Evolutionary conservation across 2,888 invertebrate species (phyloP), one percentile per base, ranked within the genome.

Genomic region (Steinernema hermaphroditum): DNA sequence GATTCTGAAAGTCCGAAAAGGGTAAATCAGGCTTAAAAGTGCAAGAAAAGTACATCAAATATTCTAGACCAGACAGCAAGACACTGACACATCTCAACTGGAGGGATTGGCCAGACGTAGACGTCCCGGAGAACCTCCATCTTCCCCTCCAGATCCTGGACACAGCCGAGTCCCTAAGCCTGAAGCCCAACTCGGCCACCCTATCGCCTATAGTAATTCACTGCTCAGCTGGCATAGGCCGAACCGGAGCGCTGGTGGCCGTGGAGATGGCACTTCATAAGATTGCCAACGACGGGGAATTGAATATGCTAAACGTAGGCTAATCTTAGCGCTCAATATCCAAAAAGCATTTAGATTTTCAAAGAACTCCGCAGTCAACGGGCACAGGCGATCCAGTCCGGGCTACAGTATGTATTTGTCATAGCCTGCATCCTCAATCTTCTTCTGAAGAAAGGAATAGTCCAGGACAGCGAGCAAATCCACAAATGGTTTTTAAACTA

Each of bases 101-200:
- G 62, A 62, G 32, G 27, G 62, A 32, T 19, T 62, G 62, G 62
- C 62, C 62, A 9, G 62, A 62, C 62, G 62, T 62, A 12, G 62
- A 62, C 34, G 62, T 62, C 32, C 62, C 62, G 2, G 62, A 62
- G 29, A 62, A 62, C 34, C 62, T 62, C 62, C 62, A 62, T 32
- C 62, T 62, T 6, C 62, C 62, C 1, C 32, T 62, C 62, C 62
- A 29, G 4, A 62, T 62, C 29, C 62, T 62, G 1, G 62, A 62
- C 62, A 24, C 16, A 2, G 62, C 62, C 32, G 62, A 62, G 32
- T 62, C 62, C 16, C 62, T 62, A 29, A 62, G 62, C 62, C 14
- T 32, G 12, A 27, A 32, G 29, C 62, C 62, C 16, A 27, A 62
- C 19, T 22, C 62, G 12, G 9, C 32, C 16, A 1, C 62, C 32